phyloP scores from a whole-genome alignment of 2,888 invertebrate genomes.

The Steinernema hermaphroditum region DNA sequence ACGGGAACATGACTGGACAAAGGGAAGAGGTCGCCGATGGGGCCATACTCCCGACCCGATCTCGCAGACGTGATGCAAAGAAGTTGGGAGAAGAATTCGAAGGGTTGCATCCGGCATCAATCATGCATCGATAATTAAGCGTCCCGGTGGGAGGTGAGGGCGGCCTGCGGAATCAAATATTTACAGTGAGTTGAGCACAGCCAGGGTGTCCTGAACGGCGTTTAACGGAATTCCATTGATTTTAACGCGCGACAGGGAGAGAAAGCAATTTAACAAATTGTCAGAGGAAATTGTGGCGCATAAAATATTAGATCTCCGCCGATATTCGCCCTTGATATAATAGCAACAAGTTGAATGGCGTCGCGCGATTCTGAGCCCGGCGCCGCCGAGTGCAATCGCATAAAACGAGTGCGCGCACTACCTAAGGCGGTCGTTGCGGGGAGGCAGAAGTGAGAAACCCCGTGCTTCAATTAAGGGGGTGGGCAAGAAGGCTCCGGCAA shows the following conservation, averaged over 20 bases:
- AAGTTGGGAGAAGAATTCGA: neutral
- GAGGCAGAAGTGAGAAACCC: constrained; percentile 1
- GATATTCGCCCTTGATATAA: constrained; percentile 23
- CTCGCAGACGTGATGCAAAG: neutral
- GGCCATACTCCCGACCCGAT: too few relatives aligned
- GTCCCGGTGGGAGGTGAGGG: constrained; percentile 19
- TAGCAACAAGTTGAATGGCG: neutral
- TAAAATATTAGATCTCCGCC: constrained; percentile 22
- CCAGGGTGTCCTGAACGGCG: neutral
- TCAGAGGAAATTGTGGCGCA: constrained; percentile 28
- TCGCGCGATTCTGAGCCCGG: neutral
- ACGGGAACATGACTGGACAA: neutral
- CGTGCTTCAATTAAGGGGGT: constrained; percentile 27
- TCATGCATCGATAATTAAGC: constrained; percentile 22
- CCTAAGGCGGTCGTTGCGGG: constrained; percentile 13
- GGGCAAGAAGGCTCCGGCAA: neutral
- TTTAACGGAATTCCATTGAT: constrained; percentile 28
- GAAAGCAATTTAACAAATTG: constrained; percentile 30
- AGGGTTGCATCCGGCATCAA: constrained; percentile 21
- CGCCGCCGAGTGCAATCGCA: neutral
- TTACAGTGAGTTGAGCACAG: constrained; percentile 2
- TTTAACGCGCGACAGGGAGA: constrained; percentile 22
- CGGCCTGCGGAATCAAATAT: constrained; percentile 18
- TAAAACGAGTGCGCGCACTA: neutral
- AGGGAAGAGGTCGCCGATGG: too few relatives aligned